Base-by-base conservation (phyloP, 92 coral and sea anemone species). In the Epizoanthus stellaris region DNA sequence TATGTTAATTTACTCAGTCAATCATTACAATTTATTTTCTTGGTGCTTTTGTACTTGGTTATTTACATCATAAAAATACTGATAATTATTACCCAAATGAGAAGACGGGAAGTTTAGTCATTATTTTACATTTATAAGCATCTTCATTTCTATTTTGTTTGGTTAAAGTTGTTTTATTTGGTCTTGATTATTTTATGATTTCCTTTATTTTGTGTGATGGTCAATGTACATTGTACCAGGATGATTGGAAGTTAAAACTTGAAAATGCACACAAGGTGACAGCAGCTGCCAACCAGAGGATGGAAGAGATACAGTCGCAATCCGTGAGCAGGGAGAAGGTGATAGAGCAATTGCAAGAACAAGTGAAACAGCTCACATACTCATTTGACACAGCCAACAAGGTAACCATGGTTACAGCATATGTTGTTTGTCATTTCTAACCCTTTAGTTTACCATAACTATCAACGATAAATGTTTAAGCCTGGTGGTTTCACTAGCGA, bases 381-480 rank as follows among this genome's bases (percentile, higher is more conserved):
- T 88, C 91, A 42, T 88, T 90, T 73, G 94, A 94, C 43, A 90
- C 82, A 84, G 88, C 93, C 20, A 89, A 88, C 62, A 94, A 92
- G 98, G 73, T 68, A 68, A 13, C n/a, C 21, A 68, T 5, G 16
- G 49, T 43, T 19, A 3, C 52, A 39, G 52, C 8, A 13, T 68
- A 43, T 20, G 5, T 4, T 68, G 73, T 40, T 34, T 20, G 49
- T 43, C 6, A 4, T 6, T 52, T 52, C 10, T 6, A 11, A 52
- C 58, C 13, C 80, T 4, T 12, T 52, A 14, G 36, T 30, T 30
- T 30, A 1, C 36, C 36, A 30, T 30, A 30, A 30, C 36, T 30
- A 1, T 30, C 36, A 30, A 2, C 1, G 1, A 30, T 30, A 30
- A 30, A 30, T 30, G 36, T 30, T 30, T 30, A 30, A 30, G 36